Evolutionary conservation across 2,113 vertebrate genomes (phyloP).

Genomic region (Engystomops pustulosus): DNA sequence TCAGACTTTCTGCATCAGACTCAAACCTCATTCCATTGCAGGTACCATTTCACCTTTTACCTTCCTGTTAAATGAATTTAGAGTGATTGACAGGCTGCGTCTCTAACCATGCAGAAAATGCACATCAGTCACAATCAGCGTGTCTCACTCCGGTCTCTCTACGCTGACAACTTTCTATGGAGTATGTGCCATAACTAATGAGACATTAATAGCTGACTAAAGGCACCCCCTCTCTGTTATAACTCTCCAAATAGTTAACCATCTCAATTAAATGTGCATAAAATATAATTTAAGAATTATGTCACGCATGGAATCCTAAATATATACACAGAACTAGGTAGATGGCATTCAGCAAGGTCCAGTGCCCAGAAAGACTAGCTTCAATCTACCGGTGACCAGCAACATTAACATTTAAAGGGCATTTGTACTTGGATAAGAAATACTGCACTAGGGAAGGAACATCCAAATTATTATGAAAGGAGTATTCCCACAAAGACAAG

Average conservation of each 20-base stretch:
- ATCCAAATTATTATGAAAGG: too few species aligned
- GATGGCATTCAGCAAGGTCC: background rate
- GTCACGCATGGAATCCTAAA: slow-evolving; percentile 23
- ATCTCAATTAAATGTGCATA: slow-evolving; percentile 29
- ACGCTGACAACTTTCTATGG: slow-evolving; percentile 33
- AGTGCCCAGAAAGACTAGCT: background rate
- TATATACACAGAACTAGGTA: background rate
- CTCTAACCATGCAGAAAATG: slow-evolving; percentile 43
- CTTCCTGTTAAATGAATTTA: slow-evolving; percentile 28
- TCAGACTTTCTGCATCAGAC: background rate
- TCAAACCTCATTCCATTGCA: slow-evolving; percentile 10
- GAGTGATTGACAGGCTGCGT: slow-evolving; percentile 37
- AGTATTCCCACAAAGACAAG: too few species aligned
- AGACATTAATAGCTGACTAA: slow-evolving; percentile 31
- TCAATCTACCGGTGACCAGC: background rate
- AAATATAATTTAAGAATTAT: slow-evolving; percentile 36
- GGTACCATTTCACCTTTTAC: slow-evolving; percentile 32
- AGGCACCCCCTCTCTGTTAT: background rate
- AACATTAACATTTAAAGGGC: background rate
- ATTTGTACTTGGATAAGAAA: background rate
- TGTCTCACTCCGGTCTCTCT: background rate
- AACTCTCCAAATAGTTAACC: slow-evolving; percentile 43
- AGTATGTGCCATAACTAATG: slow-evolving; percentile 37
- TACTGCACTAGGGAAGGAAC: too few species aligned
- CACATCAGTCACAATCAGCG: slow-evolving; percentile 48